Evolutionary conservation across 1,140 invertebrate species (phyloP).

Genomic region (Archivesica marissinica): DNA sequence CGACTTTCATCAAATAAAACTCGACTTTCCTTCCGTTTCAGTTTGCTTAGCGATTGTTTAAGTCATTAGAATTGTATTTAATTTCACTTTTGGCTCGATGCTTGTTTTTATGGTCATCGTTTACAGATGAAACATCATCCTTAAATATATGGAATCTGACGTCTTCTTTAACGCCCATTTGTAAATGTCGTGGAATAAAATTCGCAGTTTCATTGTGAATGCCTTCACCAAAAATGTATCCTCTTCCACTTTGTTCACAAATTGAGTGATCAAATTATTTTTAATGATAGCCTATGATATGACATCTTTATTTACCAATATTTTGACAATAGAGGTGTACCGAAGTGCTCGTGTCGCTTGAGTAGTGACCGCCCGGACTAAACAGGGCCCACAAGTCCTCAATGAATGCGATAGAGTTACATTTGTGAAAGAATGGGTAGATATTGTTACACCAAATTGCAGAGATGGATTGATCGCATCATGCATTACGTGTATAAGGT

Average conservation of each 20-base stretch:
- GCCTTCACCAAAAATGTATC: constrained; percentile 21
- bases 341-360: constrained; percentile 42
- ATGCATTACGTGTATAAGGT: constrained; percentile 21
- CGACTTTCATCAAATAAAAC: background rate
- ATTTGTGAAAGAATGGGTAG: background rate
- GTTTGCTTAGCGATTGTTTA: background rate
- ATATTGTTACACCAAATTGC: background rate
- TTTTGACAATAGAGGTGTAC: constrained; percentile 39
- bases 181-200: background rate
- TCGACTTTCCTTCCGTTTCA: constrained; percentile 1
- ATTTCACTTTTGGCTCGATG: background rate
- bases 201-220: constrained; percentile 13
- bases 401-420: constrained; percentile 51
- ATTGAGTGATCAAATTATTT: constrained; percentile 38
- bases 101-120: background rate
- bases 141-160: background rate
- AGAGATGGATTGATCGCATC: constrained; percentile 15
- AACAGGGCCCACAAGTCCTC: background rate
- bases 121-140: background rate
- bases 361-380: background rate
- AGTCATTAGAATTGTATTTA: background rate
- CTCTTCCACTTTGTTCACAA: constrained; percentile 6
- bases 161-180: constrained; percentile 20
- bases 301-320: constrained; percentile 54
- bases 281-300: constrained; percentile 46